A percentile compares a stretch with the other conserved stretches of the same genome.
phyloP scores from a whole-genome alignment of 2,888 invertebrate genomes.

The Metalampra italica region DNA sequence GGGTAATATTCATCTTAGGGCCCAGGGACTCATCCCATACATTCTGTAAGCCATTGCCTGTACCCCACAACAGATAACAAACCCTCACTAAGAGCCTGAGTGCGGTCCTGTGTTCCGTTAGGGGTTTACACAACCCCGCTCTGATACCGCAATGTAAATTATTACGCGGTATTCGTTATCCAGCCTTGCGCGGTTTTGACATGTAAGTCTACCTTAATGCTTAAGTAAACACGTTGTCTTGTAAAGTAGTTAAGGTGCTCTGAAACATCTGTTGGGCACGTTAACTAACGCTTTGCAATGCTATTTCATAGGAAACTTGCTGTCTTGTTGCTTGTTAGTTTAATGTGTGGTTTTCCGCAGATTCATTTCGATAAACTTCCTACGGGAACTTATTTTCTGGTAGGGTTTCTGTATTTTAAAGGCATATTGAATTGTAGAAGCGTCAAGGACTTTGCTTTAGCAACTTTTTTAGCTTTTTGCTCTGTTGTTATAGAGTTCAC shows the following conservation, averaged over 20 bases:
- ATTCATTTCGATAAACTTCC: too few species aligned
- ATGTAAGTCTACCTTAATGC: neutral
- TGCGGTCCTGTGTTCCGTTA: slow-evolving; percentile 11
- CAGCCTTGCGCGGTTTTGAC: neutral
- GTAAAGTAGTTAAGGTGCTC: too few species aligned
- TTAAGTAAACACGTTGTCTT: neutral
- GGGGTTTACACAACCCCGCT: slow-evolving; percentile 8
- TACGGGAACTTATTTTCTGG: too few species aligned
- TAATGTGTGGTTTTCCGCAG: neutral
- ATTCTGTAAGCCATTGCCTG: neutral
- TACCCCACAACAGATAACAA: neutral
- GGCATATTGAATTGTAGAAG: too few species aligned
- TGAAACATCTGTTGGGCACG: too few species aligned
- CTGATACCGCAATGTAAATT: slow-evolving; percentile 6
- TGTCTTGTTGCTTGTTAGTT: too few species aligned
- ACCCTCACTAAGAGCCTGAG: slow-evolving; percentile 7
- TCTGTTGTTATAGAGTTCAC: too few species aligned
- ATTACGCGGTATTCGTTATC: slow-evolving; percentile 7
- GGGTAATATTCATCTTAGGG: neutral
- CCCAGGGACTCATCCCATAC: neutral
- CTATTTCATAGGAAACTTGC: too few species aligned
- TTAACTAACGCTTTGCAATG: too few species aligned
- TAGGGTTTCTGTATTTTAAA: too few species aligned
- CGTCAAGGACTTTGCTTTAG: too few species aligned
- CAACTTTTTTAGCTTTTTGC: too few species aligned